Evolutionary conservation across 1,140 invertebrate genomes (phyloP), one percentile per base, ranked within the genome.

Genomic region (Akabosia matsudoensis): DNA sequence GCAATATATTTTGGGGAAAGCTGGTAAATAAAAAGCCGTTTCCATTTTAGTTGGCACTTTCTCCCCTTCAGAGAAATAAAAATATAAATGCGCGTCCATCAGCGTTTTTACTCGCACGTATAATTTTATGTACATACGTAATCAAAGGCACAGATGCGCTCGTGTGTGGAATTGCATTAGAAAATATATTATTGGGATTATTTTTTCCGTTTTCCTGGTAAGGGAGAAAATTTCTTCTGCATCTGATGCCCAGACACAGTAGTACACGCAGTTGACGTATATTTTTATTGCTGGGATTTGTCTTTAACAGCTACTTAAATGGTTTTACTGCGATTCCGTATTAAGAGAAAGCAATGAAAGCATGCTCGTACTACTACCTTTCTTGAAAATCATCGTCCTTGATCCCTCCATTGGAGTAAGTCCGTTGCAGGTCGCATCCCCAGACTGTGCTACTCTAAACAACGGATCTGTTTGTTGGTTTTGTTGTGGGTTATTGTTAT

Each of bases 371-470:
- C 86, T n/a, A n/a, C n/a, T 84, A 90, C 90, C 87, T 85, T 88
- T 90, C 31, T 83, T 88, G 75, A 92, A 85, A 78, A 87, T 88
- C 84, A 91, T 87, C 0, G 88, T 91, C 75, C 87, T 85, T n/a
- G 89, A 89, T 0, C 90, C 91, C 33, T 84, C 83, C 33, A 83
- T 87, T 33, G 88, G 85, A 73, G 88, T 89, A 16, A 67, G 61
- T 1, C 92, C 92, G 74, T 89, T 92, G 83, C 93, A 94, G 10
- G 91, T 92, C 1, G 92, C 92, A 81, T 94, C 92, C 0, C 91
- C 92, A 10, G 91, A 92, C 81, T 93, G 91, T 13, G 92, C 92
- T 26, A 94, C 87, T 80, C 88, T 84, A 82, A 92, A 93, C 26
- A 83, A 92, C 84, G 78, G 86, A 85, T 74, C 72, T 3, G n/a